These are phyloP conservation scores for Platalea minor DNA, from an alignment of 2,797 vertebrate genomes.

Conservation along the genomic window DNA sequence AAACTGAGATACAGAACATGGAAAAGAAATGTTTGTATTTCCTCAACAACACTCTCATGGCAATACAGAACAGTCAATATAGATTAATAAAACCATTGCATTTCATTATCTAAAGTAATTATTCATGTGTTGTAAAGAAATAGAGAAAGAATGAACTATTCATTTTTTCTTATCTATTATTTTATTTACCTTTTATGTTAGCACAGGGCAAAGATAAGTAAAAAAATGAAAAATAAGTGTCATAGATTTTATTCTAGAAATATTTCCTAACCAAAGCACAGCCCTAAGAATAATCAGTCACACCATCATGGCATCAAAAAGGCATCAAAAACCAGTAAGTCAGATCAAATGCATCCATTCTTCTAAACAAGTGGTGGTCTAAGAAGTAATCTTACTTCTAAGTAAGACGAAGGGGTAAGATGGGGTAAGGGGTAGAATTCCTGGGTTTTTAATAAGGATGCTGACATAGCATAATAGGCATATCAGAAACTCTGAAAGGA, in stretches of 20 bases:
- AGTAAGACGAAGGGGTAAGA: too few relatives aligned
- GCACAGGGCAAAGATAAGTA: background rate
- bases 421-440: background rate
- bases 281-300: background rate
- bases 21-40: too few relatives aligned
- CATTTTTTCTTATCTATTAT: background rate
- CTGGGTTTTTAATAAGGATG: background rate
- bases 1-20: too few relatives aligned
- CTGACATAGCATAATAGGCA: background rate
- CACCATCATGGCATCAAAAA: background rate
- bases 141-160: background rate
- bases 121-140: background rate
- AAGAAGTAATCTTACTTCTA: background rate
- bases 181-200: background rate
- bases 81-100: too few relatives aligned
- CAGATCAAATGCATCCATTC: background rate
- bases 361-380: background rate
- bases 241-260: background rate
- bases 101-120: too few relatives aligned
- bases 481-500: background rate
- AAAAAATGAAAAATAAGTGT: background rate
- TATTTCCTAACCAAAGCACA: background rate
- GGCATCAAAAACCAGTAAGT: background rate
- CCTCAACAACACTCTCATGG: too few relatives aligned
- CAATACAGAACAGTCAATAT: too few relatives aligned